Base-by-base conservation (phyloP, 2,888 invertebrate genomes). In the Catotricha subobsoleta region DNA sequence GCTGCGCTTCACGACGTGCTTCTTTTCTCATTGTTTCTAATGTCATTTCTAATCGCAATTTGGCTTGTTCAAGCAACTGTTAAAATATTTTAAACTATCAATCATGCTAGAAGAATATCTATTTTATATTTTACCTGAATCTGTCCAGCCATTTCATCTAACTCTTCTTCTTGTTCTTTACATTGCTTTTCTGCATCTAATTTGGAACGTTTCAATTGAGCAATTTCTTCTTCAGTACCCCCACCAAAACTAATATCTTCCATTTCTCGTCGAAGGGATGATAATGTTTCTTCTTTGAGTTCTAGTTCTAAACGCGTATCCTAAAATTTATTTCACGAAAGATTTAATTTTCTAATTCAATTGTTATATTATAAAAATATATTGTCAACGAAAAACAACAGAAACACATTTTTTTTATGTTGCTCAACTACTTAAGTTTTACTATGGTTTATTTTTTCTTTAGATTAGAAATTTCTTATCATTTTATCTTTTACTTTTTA, bases 91-190 rank as follows among this genome's bases (percentile, higher is more conserved):
- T 6, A 6, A 19, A 33, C 9, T 16, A 5, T 10, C 23, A 25
- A 16, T 23, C 6, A 13, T 38, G 6, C 35, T 7, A 19, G 4
- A 20, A 19, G 4, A 10, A 12, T 4, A n/a, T 19, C 7, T 35
- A 10, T 15, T 21, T 27, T 10, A 6, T 10, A 8, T 21, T 8
- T 33, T 39, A 67, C 67, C 60, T 76, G 77, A 53, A 87, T 80
- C 64, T 86, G 83, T 4, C 90, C 92, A 3, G 92, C 91, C 56
- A 92, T 72, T 57, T 97, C 95, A 55, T 95, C 95, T 39, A 95
- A 67, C 59, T 95, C 95, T 58, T 95, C 94, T 57, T 94, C 94
- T 64, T 84, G 84, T 55, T 86, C 84, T 46, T 87, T 75, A 23
- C 78, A 66, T 47, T 86, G 77, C 31, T 83, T 68, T 59, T 94